phyloP scores from a whole-genome alignment of 2,888 invertebrate species.

The Agrochola litura region DNA sequence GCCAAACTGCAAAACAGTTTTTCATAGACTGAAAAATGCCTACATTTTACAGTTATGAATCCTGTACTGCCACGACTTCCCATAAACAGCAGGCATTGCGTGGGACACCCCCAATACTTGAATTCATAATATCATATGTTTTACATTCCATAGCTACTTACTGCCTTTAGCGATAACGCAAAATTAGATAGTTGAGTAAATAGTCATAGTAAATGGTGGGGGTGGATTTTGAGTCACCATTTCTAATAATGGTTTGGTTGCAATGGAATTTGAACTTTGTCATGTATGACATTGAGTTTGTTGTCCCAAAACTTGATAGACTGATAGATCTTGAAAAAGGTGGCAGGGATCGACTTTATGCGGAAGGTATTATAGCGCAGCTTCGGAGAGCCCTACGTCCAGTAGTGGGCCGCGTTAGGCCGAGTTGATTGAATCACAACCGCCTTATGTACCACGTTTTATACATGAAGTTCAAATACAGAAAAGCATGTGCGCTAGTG shows the following conservation, averaged over 20 bases:
- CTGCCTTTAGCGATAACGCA: neutral
- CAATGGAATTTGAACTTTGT: neutral
- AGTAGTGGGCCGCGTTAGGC: too few species aligned
- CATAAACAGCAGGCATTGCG: neutral
- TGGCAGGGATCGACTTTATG: too few species aligned
- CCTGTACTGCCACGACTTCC: neutral
- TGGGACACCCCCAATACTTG: neutral
- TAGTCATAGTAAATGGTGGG: too few species aligned
- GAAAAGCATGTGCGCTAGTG: neutral
- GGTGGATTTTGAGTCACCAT: neutral
- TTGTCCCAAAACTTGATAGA: neutral
- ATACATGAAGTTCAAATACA: neutral
- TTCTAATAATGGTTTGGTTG: neutral
- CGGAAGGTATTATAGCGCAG: too few species aligned
- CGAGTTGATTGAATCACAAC: too few species aligned
- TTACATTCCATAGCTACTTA: neutral
- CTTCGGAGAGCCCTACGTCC: too few species aligned
- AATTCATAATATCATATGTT: neutral
- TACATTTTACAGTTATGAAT: neutral
- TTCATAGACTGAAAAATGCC: neutral
- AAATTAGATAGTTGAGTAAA: neutral
- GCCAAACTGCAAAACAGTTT: neutral
- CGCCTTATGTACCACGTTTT: too few species aligned
- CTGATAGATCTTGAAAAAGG: neutral
- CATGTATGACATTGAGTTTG: neutral